phyloP scores from a whole-genome alignment of 2,113 vertebrate genomes.

The Microtus pennsylvanicus region DNA sequence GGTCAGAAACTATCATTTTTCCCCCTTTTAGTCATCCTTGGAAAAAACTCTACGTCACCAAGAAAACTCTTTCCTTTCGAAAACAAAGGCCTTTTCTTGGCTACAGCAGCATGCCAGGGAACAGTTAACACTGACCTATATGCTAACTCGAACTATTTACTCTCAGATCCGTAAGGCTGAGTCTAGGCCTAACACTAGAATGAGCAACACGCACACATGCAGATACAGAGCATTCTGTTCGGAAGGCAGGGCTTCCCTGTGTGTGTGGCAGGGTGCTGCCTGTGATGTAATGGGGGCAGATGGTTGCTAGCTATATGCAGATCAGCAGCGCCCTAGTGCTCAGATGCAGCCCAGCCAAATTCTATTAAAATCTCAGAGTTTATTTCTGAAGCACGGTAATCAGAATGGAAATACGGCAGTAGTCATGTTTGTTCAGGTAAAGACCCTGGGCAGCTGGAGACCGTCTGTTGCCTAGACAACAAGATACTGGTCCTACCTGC shows the following conservation, averaged over 20 bases:
- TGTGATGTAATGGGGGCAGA: constrained; percentile 56
- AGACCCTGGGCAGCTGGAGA: neutral
- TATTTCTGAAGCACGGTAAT: constrained; percentile 54
- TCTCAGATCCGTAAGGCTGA: neutral
- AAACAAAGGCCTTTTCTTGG: constrained; percentile 36
- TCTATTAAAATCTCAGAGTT: constrained; percentile 68
- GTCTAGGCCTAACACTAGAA: neutral
- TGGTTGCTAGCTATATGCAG: constrained; percentile 51
- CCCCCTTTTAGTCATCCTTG: constrained; percentile 28
- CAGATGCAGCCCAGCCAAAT: constrained; percentile 33
- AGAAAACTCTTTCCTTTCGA: constrained; percentile 41
- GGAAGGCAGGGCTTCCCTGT: neutral
- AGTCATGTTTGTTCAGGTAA: constrained; percentile 49
- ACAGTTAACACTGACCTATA: neutral
- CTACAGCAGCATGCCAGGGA: neutral
- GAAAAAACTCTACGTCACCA: constrained; percentile 16
- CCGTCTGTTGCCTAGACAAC: neutral
- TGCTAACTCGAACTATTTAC: constrained; percentile 19
- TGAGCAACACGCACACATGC: neutral
- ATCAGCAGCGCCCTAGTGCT: constrained; percentile 63
- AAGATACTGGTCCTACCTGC: constrained; percentile 89
- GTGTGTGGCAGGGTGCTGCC: neutral
- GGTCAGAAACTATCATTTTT: constrained; percentile 35
- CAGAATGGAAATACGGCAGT: constrained; percentile 11
- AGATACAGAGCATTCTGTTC: constrained; percentile 33